These are phyloP conservation scores for Luperina nickerlii DNA, from an alignment of 2,888 invertebrate genomes.

Conservation along the genomic window DNA sequence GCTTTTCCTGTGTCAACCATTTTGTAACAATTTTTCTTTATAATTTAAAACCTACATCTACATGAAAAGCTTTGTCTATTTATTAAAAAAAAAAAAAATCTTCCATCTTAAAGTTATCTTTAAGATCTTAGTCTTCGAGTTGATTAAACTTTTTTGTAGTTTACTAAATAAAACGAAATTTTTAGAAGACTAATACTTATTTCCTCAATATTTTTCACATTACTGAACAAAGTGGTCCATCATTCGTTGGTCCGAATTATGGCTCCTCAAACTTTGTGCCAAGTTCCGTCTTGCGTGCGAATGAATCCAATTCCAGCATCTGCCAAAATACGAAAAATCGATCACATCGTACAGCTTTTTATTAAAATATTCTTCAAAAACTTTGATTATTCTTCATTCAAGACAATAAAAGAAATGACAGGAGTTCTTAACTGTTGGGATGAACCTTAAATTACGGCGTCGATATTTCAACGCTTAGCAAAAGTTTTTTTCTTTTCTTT, in stretches of 20 bases:
- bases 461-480: conserved; percentile 53
- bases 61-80: neutral
- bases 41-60: neutral
- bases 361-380: conserved; percentile 36
- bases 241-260: neutral
- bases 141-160: neutral
- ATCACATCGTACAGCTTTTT: conserved; percentile 22
- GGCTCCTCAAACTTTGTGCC: conserved; percentile 3
- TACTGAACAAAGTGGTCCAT: neutral
- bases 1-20: neutral
- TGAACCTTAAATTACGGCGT: conserved; percentile 49
- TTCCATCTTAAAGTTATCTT: neutral
- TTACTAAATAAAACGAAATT: neutral
- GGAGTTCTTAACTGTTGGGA: conserved; percentile 50
- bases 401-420: conserved; percentile 46
- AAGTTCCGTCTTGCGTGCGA: conserved; percentile 3
- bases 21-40: neutral
- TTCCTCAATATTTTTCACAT: neutral
- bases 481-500: conserved; percentile 38
- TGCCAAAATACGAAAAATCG: conserved; percentile 34
- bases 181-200: neutral
- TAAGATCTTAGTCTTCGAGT: neutral
- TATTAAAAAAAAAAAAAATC: too few relatives aligned
- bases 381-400: conserved; percentile 33
- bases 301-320: conserved; percentile 10